Evolutionary conservation across 2,113 vertebrate genomes (phyloP), one percentile per base, ranked within the genome.

Genomic region (Cavia porcellus): DNA sequence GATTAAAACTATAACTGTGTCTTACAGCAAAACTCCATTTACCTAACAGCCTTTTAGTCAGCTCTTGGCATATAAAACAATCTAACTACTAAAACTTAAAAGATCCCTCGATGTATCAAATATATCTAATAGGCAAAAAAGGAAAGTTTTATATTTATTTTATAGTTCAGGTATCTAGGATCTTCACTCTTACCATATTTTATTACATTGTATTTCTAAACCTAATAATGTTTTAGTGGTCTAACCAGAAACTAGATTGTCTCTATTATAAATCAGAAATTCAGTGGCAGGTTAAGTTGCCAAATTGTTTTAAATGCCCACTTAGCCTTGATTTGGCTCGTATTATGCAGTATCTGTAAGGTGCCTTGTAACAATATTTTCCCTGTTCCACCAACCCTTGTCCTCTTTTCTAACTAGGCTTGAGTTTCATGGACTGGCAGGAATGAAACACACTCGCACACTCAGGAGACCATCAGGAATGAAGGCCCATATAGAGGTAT

Each of bases 11-110:
- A 25, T 47, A 70, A 83, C 5, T 72, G 38, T 55, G 50, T 55
- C 28, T 93, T 68, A 95, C 15, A 77, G 66, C 59, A 93, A 86
- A 86, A 52, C 32, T 89, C 59, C 74, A 83, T 68, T 90, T 87
- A 95, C 28, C n/a, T 25, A 81, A 24, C 15, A 25, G 14, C 15
- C n/a, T 61, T 62, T 66, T 93, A 70, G 61, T 83, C 32, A 70
- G 28, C 47, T 70, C 13, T 15, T 61, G 9, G 28, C 85, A 90
- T 22, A 91, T 55, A 24, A 95, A 93, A 52, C 38, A 32, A 38
- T 72, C 24, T 50, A 81, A 88, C 79, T 12, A 85, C 3, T 14
- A 90, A 87, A 93, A 14, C 93, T 22, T 42, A 90, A 93, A 79
- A 93, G 17, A 61, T 62, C 61, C 25, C 25, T 66, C 68, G 61